Percentiles rank a stretch among this genome's conserved stretches.
Evolutionary conservation across 2,797 vertebrate genomes (phyloP).

Genomic region (Alfaro cultratus): DNA sequence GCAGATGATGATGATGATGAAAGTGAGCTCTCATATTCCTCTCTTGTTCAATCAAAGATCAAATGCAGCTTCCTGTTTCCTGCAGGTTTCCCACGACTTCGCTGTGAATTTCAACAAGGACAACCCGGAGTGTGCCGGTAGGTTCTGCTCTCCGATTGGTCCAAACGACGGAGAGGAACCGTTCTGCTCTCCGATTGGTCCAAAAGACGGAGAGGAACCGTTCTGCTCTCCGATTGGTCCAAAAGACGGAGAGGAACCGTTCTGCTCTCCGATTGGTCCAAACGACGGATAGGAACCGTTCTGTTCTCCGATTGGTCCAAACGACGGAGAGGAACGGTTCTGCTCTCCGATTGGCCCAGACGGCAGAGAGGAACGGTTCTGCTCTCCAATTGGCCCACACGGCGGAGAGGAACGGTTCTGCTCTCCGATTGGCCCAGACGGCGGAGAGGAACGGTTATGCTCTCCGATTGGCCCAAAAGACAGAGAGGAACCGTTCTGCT

Average conservation of each 20-base stretch:
- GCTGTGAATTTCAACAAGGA: constrained; percentile 89
- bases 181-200: constrained; percentile 5
- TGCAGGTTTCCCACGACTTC: constrained; percentile 89
- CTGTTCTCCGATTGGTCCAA: constrained; percentile 22
- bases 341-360: constrained; percentile 1
- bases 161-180: no score
- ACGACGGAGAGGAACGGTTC: background rate
- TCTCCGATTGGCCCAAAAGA: no score
- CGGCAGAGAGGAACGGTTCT: background rate
- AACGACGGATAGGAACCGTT: background rate
- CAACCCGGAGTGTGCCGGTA: constrained; percentile 90
- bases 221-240: constrained; percentile 1
- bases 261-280: no score
- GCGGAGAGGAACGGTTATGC: no score
- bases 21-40: background rate
- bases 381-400: background rate
- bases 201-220: background rate
- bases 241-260: no score
- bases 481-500: no score
- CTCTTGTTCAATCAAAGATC: constrained; percentile 10
- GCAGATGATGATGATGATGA: background rate
- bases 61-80: constrained; percentile 23
- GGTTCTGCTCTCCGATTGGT: constrained; percentile 23
- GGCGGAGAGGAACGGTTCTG: constrained; percentile 35
- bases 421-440: no score